Evolutionary conservation across 2,888 invertebrate genomes (phyloP).

Genomic region (Chrysolina americana): DNA sequence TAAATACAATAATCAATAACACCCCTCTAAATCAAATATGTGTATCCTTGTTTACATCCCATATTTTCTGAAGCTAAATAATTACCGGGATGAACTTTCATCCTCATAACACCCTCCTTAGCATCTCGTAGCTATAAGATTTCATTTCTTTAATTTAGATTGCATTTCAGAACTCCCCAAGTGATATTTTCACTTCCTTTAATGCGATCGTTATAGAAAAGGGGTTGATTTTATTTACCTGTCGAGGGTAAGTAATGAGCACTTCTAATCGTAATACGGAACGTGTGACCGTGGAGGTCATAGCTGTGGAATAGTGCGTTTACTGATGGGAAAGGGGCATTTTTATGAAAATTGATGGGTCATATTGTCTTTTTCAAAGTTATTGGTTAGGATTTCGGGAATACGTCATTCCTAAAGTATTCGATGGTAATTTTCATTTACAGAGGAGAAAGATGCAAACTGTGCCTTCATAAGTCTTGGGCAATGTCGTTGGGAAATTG

Average conservation of each 20-base stretch:
- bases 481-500: no score
- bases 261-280: background rate
- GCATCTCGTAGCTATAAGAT: slow-evolving; percentile 28
- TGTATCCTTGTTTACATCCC: background rate
- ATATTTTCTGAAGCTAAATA: slow-evolving; percentile 21
- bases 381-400: no score
- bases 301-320: background rate
- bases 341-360: no score
- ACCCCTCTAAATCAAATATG: slow-evolving; percentile 20
- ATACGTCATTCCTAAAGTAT: no score
- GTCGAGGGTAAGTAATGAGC: slow-evolving; percentile 36
- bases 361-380: no score
- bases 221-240: slow-evolving; percentile 42
- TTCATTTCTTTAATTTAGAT: slow-evolving; percentile 44
- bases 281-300: background rate
- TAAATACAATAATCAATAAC: background rate
- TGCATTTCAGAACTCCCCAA: slow-evolving; percentile 36
- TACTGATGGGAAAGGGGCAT: no score
- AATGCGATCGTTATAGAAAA: slow-evolving; percentile 44
- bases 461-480: no score
- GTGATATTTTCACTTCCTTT: slow-evolving; percentile 44
- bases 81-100: slow-evolving; percentile 26
- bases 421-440: no score
- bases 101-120: slow-evolving; percentile 26
- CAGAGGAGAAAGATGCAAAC: no score